Evolutionary conservation across 2,888 invertebrate species (phyloP).

Genomic region (Alentia gelatinosa): DNA sequence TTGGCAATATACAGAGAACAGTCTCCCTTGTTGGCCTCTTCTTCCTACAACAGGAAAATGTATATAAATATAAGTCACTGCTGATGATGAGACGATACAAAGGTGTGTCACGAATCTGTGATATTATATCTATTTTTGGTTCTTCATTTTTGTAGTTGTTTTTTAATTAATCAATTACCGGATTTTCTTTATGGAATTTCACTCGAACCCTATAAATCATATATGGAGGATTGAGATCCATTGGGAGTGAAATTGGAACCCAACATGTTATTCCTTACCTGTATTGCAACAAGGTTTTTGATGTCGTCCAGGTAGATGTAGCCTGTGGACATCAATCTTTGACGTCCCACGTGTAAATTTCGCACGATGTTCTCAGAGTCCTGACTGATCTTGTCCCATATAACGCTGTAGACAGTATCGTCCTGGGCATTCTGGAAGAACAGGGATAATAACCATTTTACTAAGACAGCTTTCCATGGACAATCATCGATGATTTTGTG

Average conservation of each 20-base stretch:
- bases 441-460: neutral
- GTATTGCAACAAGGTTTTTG: conserved; percentile 17
- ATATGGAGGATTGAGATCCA: no score
- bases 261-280: neutral
- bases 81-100: neutral
- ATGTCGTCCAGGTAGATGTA: conserved; percentile 32
- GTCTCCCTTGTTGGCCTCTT: conserved; percentile 53
- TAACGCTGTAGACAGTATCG: neutral
- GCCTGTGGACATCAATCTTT: neutral
- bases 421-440: neutral
- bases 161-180: no score
- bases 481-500: no score
- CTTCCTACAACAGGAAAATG: neutral
- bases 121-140: neutral
- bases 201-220: no score
- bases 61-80: no score
- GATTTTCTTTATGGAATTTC: no score
- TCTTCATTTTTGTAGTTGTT: no score
- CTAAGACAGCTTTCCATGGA: neutral
- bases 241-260: no score
- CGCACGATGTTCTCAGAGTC: neutral
- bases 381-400: neutral
- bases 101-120: neutral
- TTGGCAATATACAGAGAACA: conserved; percentile 72
- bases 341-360: neutral